Base-by-base conservation (phyloP, 2,888 invertebrate genomes). In the Mythimna albipuncta region DNA sequence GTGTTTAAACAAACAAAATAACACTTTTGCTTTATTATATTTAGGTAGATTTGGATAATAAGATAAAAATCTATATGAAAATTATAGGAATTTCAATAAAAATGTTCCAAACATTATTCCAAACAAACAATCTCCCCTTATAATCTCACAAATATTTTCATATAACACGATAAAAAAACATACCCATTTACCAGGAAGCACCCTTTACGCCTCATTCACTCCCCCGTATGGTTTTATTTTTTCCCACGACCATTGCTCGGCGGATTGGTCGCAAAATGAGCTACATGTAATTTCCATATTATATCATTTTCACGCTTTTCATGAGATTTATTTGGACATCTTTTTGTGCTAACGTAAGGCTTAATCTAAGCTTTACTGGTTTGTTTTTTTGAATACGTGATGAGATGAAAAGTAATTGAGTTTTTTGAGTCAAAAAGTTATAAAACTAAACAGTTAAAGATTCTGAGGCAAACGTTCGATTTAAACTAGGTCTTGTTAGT, bases 231-330 rank as follows among this genome's bases (percentile, higher is more conserved):
- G n/a, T 68, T 74, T 78, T 72, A 72, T 77, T 80, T 71, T 70
- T 68, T 65, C 52, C 50, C n/a, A 59, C 50, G 38, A 26, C 74
- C 76, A 82, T 84, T 72, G 65, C 63, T 55, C 69, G 32, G 66
- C n/a, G 72, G 54, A 75, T 79, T 73, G 83, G 76, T 82, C 70
- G 85, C 87, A 81, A 88, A 86, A 87, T 86, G 87, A 88, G 85
- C 77, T 79, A 77, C 79, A 77, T 85, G 86, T 88, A 89, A 90
- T 89, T 89, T 85, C 35, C 64, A 86, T 80, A 85, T 88, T 88
- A 89, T 87, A n/a, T 82, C 84, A 84, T 86, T 87, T 85, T 83
- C 84, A 67, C 80, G 59, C 64, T 63, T 75, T 78, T 11, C 59
- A 63, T 69, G 75, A 57, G 83, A 83, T 89, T 89, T 85, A 87